A percentile compares a stretch with the other conserved stretches of the same genome.
phyloP scores from a whole-genome alignment of 2,113 vertebrate species.

The Leptosomus discolor region DNA sequence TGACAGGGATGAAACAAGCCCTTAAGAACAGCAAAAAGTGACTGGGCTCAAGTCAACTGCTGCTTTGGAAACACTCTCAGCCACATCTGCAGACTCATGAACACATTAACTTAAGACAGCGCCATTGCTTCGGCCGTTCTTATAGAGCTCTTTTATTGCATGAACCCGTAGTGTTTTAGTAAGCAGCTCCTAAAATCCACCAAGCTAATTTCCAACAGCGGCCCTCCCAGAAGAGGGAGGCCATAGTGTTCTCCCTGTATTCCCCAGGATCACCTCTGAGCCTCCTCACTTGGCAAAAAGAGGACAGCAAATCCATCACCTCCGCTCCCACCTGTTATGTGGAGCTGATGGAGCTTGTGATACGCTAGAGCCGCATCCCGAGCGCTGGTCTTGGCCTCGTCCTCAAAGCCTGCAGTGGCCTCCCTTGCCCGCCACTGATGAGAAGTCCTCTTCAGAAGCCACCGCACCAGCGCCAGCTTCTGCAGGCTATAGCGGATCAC shows the following conservation, averaged over 20 bases:
- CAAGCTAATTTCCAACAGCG: not conserved
- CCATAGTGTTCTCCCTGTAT: not conserved
- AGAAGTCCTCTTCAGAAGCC: slow-evolving; percentile 89
- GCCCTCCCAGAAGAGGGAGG: not conserved
- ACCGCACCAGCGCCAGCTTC: slow-evolving; percentile 87
- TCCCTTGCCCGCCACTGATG: slow-evolving; percentile 72
- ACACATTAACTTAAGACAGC: rapidly evolving
- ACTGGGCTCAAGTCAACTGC: not conserved
- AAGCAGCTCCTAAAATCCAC: not conserved
- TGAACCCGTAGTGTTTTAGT: rapidly evolving
- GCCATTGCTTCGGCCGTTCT: not conserved
- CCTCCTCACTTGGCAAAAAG: not conserved
- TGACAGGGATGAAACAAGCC: not conserved
- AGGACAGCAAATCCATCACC: not conserved
- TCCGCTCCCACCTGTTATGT: slow-evolving; percentile 85
- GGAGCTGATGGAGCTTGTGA: slow-evolving; percentile 91
- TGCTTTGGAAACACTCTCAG: not conserved
- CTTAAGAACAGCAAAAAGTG: not conserved
- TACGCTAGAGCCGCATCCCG: slow-evolving; percentile 91
- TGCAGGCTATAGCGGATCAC: slow-evolving; percentile 92
- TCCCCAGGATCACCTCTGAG: not conserved
- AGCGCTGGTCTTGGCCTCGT: slow-evolving; percentile 89
- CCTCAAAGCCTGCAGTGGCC: slow-evolving; percentile 80
- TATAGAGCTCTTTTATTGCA: not conserved
- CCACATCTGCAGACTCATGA: not conserved